Percentiles rank a stretch among this genome's conserved stretches.
Evolutionary conservation across 2,797 vertebrate species (phyloP).

Genomic region (Anisognathus igniventris): DNA sequence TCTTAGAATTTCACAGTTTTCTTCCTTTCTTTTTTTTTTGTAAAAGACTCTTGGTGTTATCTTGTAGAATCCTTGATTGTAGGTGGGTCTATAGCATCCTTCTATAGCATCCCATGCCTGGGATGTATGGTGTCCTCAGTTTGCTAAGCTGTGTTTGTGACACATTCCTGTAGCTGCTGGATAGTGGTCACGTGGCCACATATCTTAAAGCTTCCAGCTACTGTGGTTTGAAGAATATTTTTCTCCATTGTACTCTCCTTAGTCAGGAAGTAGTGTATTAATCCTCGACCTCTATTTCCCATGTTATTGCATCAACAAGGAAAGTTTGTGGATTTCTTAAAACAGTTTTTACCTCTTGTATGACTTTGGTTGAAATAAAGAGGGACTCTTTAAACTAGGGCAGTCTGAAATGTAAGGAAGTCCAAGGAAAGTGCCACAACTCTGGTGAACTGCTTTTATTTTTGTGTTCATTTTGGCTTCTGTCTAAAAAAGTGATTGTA

Average conservation of each 20-base stretch:
- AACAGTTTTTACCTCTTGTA: not conserved
- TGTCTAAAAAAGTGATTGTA: not conserved
- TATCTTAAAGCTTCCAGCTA: not conserved
- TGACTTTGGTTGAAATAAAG: not conserved
- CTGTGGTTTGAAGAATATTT: not conserved
- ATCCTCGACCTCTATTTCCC: not conserved
- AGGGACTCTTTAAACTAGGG: not conserved
- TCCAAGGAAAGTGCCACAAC: not conserved
- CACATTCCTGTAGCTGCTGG: not conserved
- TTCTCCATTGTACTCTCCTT: not conserved
- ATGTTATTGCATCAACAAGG: not conserved
- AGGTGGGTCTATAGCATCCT: not conserved
- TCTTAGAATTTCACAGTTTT: not conserved
- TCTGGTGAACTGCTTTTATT: not conserved
- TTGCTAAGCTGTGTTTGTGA: not conserved
- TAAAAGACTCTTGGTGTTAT: not conserved
- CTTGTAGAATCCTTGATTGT: not conserved
- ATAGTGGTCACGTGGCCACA: fast-evolving
- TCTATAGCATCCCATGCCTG: not conserved
- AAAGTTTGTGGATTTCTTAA: not conserved
- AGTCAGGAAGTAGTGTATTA: not conserved
- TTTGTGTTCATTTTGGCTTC: not conserved
- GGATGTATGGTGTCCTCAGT: not conserved
- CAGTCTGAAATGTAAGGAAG: not conserved
- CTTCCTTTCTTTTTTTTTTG: not conserved